phyloP scores from a whole-genome alignment of 2,113 vertebrate species.

The Tinamus guttatus region DNA sequence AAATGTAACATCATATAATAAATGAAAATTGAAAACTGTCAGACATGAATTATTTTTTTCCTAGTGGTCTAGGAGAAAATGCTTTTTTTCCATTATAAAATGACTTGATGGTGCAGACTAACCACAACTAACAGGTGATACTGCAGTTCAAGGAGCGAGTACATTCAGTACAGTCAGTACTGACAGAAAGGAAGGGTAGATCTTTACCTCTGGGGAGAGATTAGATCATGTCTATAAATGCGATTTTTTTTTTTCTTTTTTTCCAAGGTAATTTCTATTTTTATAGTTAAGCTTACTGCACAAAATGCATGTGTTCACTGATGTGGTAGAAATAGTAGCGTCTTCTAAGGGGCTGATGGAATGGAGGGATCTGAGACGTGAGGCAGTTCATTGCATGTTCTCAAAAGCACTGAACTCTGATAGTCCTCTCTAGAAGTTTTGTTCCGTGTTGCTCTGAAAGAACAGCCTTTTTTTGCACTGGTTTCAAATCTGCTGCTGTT shows the following conservation, averaged over 20 bases:
- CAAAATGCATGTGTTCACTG: not conserved
- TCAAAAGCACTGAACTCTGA: not conserved
- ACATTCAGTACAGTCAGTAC: not conserved
- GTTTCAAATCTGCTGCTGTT: not conserved
- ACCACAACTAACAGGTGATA: too few species aligned
- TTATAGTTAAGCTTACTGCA: not conserved
- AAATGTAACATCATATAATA: not conserved
- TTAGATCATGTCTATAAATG: not conserved
- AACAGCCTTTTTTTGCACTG: not conserved
- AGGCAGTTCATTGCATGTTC: not conserved
- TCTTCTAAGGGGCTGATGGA: not conserved
- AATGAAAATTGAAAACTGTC: not conserved
- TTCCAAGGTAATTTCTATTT: not conserved
- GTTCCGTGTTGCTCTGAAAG: not conserved
- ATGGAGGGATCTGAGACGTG: not conserved
- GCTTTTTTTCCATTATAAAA: not conserved
- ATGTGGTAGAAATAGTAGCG: not conserved
- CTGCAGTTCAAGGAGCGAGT: not conserved
- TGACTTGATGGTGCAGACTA: not conserved
- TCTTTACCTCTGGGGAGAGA: fast-evolving
- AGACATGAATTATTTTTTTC: not conserved
- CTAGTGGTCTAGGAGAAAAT: too few species aligned
- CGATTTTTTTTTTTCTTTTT: too few species aligned
- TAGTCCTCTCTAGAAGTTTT: not conserved
- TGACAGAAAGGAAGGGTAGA: not conserved